Base-by-base conservation (phyloP, 2,888 invertebrate species). In the Caenorhabditis panamensis region DNA sequence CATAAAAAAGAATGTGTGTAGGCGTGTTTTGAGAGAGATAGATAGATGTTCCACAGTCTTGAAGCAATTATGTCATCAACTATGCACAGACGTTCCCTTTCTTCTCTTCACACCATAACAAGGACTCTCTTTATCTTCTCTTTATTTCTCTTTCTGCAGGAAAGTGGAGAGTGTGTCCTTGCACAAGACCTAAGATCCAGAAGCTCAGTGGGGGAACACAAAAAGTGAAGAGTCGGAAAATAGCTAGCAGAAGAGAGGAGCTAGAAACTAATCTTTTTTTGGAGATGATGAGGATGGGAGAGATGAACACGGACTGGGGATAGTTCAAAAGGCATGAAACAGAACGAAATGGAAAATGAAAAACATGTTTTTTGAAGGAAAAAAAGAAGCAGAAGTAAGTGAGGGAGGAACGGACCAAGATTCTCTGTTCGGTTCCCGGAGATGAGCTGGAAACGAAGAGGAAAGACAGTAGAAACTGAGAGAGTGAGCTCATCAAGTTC, bases 361-460 rank as follows among this genome's bases (percentile, higher is more conserved):
- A 56, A 68, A 68, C 68, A 68, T 68, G 68, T 68, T 68, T 58
- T 59, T 31, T 6, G 31, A 36, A 8, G 22, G 36, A 58, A 22
- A 13, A 1, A 16, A 31, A 11, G 13, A 13, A 26, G 9, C 37
- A 58, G 22, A 11, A 26, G 31, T 9, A 13, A 54, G 47, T 18
- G 2, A 4, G 5, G 47, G 18, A 5, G 31, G 31, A 31, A 31
- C 31, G 5, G 31, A 31, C 31, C 31, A 9, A 31, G 31, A 9
- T 31, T 31, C 31, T 31, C 31, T 31, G 47, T 20, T 47, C 47
- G 2, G 47, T 47, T 47, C 47, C 47, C 9, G 22, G 24, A 24
- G 24, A 22, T n/a, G 28, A 54, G 28, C 54, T n/a, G 54, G 16
- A 28, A 54, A n/a, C 26, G 28, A 54, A 6, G 26, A 24, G 11